Evolutionary conservation across 92 coral and sea anemone genomes (phyloP).

Genomic region (Palythoa heliodiscus): DNA sequence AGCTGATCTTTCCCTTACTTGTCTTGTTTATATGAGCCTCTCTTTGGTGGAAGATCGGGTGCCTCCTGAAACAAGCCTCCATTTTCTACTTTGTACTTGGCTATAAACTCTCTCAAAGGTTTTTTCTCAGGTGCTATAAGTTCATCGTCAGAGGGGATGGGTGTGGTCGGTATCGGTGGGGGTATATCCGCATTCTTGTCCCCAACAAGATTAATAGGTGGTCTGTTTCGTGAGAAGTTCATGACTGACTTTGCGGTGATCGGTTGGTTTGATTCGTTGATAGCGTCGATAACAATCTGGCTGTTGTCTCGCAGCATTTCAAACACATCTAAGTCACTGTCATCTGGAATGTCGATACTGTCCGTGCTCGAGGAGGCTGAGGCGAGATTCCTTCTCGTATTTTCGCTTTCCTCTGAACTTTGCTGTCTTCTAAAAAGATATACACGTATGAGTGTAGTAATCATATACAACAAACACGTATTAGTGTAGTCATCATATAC

Average conservation of each 20-base stretch:
- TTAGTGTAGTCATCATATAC: too few relatives aligned
- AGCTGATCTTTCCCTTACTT: conserved; percentile 25
- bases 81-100: conserved; percentile 38
- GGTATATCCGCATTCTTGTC: conserved; percentile 66
- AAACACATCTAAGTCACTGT: conserved; percentile 77
- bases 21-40: conserved; percentile 18
- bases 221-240: conserved; percentile 12
- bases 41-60: conserved; percentile 40
- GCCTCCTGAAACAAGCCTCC: conserved; percentile 23
- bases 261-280: conserved; percentile 34
- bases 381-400: conserved; percentile 30
- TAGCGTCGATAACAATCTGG: conserved; percentile 60
- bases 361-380: conserved; percentile 52
- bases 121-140: conserved; percentile 56
- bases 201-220: conserved; percentile 2
- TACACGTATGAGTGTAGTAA: neutral
- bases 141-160: conserved; percentile 94
- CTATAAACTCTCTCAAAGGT: conserved; percentile 67
- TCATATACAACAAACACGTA: too few relatives aligned
- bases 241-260: conserved; percentile 4
- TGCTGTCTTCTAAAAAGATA: neutral
- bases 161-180: conserved; percentile 95
- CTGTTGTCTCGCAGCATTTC: conserved; percentile 90
- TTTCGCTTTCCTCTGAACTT: conserved; percentile 34
- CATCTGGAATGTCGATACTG: conserved; percentile 50